Conservation (phyloP, 30 jellyfish, hydroid and myxozoan genomes). For the Aurelia sp. region DNA sequence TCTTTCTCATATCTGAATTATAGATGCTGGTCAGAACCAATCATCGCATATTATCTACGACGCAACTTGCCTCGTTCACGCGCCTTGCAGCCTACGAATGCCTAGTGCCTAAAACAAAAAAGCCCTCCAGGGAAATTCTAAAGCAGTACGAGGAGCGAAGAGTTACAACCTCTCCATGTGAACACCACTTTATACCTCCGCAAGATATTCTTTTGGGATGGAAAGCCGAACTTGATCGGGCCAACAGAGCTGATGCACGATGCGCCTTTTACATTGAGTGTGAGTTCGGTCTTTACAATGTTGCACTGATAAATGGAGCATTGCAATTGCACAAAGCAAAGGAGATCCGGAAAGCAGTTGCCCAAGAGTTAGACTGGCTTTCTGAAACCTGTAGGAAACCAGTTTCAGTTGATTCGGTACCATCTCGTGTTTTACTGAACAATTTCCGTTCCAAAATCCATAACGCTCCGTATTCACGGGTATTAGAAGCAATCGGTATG, state of each 20-base stretch:
- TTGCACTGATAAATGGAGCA: not conserved
- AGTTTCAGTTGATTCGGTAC: not conserved
- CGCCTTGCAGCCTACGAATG: not conserved
- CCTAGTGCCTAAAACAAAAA: not conserved
- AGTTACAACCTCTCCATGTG: constrained; percentile 7
- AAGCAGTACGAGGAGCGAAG: not conserved
- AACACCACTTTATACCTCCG: constrained; percentile 18
- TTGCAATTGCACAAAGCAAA: constrained; percentile 8
- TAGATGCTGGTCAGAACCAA: constrained; percentile 18
- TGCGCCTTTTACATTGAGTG: not conserved
- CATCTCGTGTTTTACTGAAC: not conserved
- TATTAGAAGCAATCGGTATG: not conserved
- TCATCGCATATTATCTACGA: constrained; percentile 3
- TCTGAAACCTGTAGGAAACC: constrained; percentile 12
- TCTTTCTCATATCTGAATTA: not conserved
- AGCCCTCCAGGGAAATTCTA: not conserved
- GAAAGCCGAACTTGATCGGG: constrained; percentile 10
- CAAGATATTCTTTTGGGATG: constrained; percentile 4
- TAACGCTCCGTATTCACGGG: not conserved
- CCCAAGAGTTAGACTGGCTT: constrained; percentile 5
- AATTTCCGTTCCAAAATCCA: constrained; percentile 7
- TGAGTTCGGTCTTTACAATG: not conserved
- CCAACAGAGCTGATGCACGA: constrained; percentile 22
- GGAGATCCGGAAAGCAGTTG: not conserved
- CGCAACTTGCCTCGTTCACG: constrained; percentile 4